These are phyloP conservation scores for Aphelocoma californica DNA, from an alignment of 2,797 vertebrate species.

Conservation along the genomic window DNA sequence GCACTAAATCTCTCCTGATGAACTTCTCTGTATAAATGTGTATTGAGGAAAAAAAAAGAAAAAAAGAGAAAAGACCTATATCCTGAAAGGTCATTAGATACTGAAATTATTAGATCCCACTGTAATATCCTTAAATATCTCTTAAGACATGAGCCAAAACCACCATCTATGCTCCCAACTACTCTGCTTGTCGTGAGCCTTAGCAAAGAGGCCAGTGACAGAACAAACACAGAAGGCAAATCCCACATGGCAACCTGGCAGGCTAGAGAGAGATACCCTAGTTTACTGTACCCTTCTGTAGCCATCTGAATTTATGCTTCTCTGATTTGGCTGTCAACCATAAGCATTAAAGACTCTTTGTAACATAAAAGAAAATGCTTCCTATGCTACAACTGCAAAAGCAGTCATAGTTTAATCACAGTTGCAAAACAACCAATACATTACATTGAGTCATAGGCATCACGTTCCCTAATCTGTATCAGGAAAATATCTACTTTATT, in stretches of 20 bases:
- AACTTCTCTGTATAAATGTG: neutral
- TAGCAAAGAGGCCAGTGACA: neutral
- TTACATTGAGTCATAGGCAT: neutral
- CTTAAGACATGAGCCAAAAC: neutral
- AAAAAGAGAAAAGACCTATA: neutral
- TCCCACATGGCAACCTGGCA: neutral
- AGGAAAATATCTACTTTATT: neutral
- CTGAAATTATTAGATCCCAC: neutral
- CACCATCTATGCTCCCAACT: neutral
- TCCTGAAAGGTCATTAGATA: neutral
- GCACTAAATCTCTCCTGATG: neutral
- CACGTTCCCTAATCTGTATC: neutral
- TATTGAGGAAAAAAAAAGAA: neutral
- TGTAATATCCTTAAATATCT: neutral
- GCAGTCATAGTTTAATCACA: neutral
- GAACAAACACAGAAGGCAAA: neutral
- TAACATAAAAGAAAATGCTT: neutral
- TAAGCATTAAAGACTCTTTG: neutral
- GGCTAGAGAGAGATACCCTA: neutral
- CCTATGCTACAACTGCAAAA: neutral
- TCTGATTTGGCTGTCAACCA: neutral
- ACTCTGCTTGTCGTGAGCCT: neutral
- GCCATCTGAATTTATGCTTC: neutral
- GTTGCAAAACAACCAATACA: neutral
- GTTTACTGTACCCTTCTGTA: neutral